Conservation (phyloP, 1,140 invertebrate genomes). For the Hycleus cichorii region DNA sequence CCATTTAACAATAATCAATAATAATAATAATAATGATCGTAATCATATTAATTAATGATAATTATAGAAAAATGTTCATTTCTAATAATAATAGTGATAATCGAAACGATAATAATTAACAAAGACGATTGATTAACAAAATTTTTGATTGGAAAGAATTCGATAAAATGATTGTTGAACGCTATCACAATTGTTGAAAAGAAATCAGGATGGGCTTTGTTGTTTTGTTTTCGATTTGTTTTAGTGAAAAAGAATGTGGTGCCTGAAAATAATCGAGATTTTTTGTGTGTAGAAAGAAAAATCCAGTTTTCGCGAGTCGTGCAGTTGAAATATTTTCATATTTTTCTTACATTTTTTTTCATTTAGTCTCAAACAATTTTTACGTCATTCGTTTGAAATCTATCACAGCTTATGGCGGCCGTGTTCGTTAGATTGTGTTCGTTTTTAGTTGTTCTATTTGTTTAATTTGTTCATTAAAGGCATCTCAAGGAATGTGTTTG, state of each 20-base stretch:
- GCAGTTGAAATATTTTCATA: not conserved
- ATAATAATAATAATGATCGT: not conserved
- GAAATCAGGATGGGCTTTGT: no score
- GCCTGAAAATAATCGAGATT: not conserved
- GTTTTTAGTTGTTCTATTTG: no score
- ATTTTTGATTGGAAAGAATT: not conserved
- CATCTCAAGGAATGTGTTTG: no score
- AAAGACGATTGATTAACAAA: no score
- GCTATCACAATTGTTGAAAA: slow-evolving; percentile 1
- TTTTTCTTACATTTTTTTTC: not conserved
- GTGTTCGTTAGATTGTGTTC: not conserved
- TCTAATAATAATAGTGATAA: no score
- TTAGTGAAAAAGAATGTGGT: no score
- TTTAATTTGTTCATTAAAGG: no score
- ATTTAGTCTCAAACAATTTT: slow-evolving; percentile 9
- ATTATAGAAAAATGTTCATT: no score
- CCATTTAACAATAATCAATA: not conserved
- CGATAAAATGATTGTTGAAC: slow-evolving; percentile 11
- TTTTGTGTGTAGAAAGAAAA: not conserved
- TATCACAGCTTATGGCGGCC: slow-evolving; percentile 14
- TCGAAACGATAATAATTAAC: no score
- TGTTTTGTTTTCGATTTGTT: no score
- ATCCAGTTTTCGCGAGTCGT: not conserved
- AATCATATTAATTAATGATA: no score
- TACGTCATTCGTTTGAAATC: slow-evolving; percentile 17